A percentile compares a stretch with the other conserved stretches of the same genome.
Evolutionary conservation across 2,113 vertebrate species (phyloP).

Genomic region (Cyrtonyx montezumae): DNA sequence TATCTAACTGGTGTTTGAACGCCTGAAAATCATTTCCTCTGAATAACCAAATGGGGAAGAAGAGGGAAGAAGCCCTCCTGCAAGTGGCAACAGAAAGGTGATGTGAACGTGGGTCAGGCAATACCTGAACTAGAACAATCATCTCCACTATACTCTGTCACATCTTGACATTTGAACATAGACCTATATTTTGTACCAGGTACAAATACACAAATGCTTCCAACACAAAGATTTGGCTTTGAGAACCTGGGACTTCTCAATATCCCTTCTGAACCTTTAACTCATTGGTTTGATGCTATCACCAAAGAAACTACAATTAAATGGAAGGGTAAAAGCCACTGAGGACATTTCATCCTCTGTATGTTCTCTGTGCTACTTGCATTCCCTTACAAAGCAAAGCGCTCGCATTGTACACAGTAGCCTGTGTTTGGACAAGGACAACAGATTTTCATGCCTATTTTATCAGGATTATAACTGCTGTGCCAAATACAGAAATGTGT

Average conservation of each 20-base stretch:
- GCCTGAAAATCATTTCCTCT: not conserved
- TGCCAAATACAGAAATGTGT: constrained; percentile 20
- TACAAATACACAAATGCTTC: not conserved
- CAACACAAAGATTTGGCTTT: not conserved
- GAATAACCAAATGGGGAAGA: not conserved
- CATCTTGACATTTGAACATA: not conserved
- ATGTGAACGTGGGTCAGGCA: not conserved
- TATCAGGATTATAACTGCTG: constrained; percentile 58
- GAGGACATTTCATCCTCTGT: not conserved
- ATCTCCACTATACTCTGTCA: not conserved
- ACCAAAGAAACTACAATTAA: not conserved
- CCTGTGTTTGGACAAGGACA: constrained; percentile 34
- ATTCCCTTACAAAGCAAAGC: not conserved
- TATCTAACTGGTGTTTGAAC: not conserved
- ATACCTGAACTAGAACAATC: not conserved
- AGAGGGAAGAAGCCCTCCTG: not conserved
- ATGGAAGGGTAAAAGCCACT: not conserved
- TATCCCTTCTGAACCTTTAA: not conserved
- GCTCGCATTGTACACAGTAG: not conserved
- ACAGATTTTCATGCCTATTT: constrained; percentile 40
- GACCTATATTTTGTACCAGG: not conserved
- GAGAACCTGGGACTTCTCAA: not conserved
- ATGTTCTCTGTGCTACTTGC: not conserved
- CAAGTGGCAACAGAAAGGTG: not conserved
- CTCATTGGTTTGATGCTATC: not conserved